Evolutionary conservation across 2,113 vertebrate species (phyloP), one percentile per base, ranked within the genome.

Genomic region (Neogobius melanostomus): DNA sequence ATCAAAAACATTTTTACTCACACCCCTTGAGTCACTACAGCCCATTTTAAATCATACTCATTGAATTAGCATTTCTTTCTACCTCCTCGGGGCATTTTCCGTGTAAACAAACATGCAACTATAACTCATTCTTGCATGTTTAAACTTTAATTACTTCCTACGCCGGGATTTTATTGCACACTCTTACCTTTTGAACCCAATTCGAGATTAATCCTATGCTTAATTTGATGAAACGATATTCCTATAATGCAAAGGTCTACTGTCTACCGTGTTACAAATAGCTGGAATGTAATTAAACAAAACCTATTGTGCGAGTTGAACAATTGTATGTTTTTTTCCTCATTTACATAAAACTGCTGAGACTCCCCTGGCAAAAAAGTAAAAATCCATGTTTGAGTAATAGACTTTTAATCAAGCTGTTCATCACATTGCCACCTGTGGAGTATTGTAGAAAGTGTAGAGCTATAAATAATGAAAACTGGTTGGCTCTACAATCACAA

Each of bases 41-140:
- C 56, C 1, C 12, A 14, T 7, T 43, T 43, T 60, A 11, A 57
- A 57, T 15, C 28, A 14, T 60, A 8, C 3, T 60, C 8, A 36
- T 43, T 60, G 14, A 60, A 60, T 60, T 60, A 14, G 57, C 57
- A 60, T 60, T 47, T 63, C 61, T 5, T 36, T 47, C 42, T 46
- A 63, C 15, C 9, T 4, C 7, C 44, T 46, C 5, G 15, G 15
- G 61, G n/a, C 44, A 8, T n/a, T 44, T 16, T 17, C 61, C 46
- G 44, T 15, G 42, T 47, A 47, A 63, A 63, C n/a, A 63, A 47
- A 42, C 59, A 63, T 45, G n/a, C 60, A 63, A 45, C 10, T 46
- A 17, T 63, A 63, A 45, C 14, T 7, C 46, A 36, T 57, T 57
- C 10, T 11, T 57, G 47, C 56, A 7, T 44, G 2, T 15, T 44